Conservation (phyloP, 2,797 vertebrate genomes). For the Cuculus canorus region DNA sequence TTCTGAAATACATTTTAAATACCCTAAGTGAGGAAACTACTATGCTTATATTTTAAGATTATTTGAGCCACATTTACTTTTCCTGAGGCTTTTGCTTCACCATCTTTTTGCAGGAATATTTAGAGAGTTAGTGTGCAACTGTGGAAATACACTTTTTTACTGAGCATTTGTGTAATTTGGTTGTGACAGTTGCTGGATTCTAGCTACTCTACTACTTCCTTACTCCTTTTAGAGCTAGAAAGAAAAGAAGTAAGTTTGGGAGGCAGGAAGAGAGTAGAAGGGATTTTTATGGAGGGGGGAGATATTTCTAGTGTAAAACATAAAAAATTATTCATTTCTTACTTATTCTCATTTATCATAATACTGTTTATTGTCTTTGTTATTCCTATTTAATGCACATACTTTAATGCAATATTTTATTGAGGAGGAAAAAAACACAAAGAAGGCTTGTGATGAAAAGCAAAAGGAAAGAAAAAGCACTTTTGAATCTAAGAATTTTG, state of each 20-base stretch:
- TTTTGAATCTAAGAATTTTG: not conserved
- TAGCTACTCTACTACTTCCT: not conserved
- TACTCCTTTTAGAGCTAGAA: not conserved
- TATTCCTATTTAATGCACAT: not conserved
- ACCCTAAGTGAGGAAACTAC: not conserved
- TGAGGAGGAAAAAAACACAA: not conserved
- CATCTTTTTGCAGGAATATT: not conserved
- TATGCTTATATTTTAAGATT: not conserved
- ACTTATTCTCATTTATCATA: not conserved
- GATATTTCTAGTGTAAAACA: not conserved
- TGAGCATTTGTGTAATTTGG: not conserved
- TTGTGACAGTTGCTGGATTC: not conserved
- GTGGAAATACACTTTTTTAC: not conserved
- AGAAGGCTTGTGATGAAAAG: not conserved
- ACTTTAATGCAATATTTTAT: not conserved
- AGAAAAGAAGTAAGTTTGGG: not conserved
- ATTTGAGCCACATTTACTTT: not conserved
- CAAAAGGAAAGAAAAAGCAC: not conserved
- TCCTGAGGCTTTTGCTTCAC: not conserved
- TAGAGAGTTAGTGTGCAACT: not conserved
- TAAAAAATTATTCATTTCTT: not conserved
- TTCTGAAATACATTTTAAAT: not conserved
- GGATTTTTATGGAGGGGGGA: not conserved
- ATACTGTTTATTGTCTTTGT: not conserved
- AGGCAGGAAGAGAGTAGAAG: not conserved